phyloP scores from a whole-genome alignment of 2,113 vertebrate species.

The Cephalopterus ornatus region DNA sequence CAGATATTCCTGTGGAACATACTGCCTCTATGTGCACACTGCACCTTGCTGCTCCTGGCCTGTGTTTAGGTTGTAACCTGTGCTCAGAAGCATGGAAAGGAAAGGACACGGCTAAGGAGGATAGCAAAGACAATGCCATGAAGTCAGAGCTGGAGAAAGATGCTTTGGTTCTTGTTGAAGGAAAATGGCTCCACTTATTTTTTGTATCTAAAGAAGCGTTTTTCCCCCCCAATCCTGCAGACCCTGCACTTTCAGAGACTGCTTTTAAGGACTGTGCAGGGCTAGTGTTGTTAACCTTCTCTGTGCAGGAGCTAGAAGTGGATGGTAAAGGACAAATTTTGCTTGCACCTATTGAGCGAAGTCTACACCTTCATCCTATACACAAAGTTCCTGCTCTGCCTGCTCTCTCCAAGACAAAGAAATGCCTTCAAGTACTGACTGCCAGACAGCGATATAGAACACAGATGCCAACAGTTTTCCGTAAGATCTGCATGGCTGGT shows the following conservation, averaged over 20 bases:
- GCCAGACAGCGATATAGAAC: background rate
- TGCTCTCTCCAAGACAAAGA: background rate
- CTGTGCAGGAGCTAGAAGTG: background rate
- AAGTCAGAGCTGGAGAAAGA: background rate
- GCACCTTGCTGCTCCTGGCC: background rate
- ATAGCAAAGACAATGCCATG: background rate
- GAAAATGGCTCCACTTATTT: background rate
- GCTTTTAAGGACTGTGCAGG: background rate
- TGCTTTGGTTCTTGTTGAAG: background rate
- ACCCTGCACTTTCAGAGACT: background rate
- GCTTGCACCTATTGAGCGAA: background rate
- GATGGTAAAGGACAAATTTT: background rate
- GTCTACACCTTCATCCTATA: background rate
- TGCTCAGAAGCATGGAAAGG: background rate
- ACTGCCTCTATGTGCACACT: background rate
- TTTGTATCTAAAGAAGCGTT: background rate
- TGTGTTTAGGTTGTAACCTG: background rate
- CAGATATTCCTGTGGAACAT: background rate
- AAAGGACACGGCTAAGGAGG: background rate
- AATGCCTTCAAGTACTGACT: background rate
- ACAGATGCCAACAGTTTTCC: background rate
- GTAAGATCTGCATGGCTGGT: background rate
- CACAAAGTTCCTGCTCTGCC: background rate
- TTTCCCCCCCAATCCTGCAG: accelerated
- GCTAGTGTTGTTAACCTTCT: background rate